Base-by-base conservation (phyloP, 2,113 vertebrate genomes). In the Melanocharis versteri region DNA sequence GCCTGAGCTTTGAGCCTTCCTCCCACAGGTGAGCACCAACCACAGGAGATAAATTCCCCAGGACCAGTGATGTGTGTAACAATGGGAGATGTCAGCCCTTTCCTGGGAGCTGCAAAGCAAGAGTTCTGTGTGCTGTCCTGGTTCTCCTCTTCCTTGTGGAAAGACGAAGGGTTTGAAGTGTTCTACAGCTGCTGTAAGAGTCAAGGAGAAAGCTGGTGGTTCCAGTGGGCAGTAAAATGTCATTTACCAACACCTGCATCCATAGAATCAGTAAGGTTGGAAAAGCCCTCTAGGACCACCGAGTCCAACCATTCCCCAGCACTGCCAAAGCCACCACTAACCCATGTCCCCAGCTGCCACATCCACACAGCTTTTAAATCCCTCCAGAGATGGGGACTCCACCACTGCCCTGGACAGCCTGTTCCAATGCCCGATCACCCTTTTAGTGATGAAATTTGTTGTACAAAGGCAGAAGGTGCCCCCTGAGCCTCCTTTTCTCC, bases 391-490 rank as follows among this genome's bases (percentile, higher is more conserved):
- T 7, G 10, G 54, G 8, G 1, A 42, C 35, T 53, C 48, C 22
- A 61, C 17, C 40, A 31, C 39, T 82, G 58, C 28, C 2, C 9
- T 51, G 39, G 10, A 3, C n/a, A 60, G 30, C 26, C 33, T 28
- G 7, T 54, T 10, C n/a, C 30, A 31, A 15, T 31, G 28, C 8
- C 40, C 35, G 8, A 76, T 35, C 21, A 76, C 10, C 3, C 18
- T 61, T 54, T 35, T 9, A 39, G 26, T 13, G 35, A 35, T 27
- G 4, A 42, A 27, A 7, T 83, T 48, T 40, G 20, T 5, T 40
- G 20, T 58, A n/a, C 11, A 66, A 39, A 90, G 17, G 5, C 24
- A 61, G 0, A 54, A 37, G 26, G 21, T 7, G 0, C 6, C 40
- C 14, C 18, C 21, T 23, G 40, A 76, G 21, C 21, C 35, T 69